Evolutionary conservation across 2,888 invertebrate genomes (phyloP).

Genomic region (Bruchidius siliquastri): DNA sequence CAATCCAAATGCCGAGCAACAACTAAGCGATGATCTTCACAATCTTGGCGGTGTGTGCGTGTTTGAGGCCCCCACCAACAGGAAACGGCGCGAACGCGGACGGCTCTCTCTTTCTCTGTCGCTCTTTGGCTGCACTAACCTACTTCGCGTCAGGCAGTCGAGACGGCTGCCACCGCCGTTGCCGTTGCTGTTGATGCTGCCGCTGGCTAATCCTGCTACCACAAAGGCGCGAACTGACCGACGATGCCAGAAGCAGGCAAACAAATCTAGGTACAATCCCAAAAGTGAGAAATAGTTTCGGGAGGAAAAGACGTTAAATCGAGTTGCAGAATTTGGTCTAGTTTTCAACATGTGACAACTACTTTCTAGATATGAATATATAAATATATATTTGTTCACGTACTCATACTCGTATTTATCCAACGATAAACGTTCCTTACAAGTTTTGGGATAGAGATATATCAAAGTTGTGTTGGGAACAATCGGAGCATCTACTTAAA

Average conservation of each 20-base stretch:
- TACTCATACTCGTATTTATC: no score
- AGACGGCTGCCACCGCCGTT: neutral
- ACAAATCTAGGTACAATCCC: no score
- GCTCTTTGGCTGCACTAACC: constrained; percentile 42
- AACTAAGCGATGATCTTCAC: neutral
- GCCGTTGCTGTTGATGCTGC: neutral
- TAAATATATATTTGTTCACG: no score
- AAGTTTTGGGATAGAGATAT: no score
- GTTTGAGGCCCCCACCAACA: neutral
- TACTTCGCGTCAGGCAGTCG: constrained; percentile 36
- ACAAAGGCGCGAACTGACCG: neutral
- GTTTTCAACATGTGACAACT: no score
- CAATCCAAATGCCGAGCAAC: neutral
- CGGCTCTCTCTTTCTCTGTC: constrained; percentile 28
- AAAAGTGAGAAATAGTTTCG: no score
- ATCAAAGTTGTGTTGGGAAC: no score
- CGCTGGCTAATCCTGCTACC: neutral
- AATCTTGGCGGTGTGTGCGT: neutral
- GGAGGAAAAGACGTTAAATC: no score
- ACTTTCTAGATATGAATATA: no score
- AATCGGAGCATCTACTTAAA: no score
- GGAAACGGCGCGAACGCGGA: constrained; percentile 44
- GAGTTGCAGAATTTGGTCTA: no score
- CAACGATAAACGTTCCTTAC: no score
- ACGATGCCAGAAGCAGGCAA: neutral